Base-by-base conservation (phyloP, 2,113 vertebrate species). In the Artemisiospiza belli region DNA sequence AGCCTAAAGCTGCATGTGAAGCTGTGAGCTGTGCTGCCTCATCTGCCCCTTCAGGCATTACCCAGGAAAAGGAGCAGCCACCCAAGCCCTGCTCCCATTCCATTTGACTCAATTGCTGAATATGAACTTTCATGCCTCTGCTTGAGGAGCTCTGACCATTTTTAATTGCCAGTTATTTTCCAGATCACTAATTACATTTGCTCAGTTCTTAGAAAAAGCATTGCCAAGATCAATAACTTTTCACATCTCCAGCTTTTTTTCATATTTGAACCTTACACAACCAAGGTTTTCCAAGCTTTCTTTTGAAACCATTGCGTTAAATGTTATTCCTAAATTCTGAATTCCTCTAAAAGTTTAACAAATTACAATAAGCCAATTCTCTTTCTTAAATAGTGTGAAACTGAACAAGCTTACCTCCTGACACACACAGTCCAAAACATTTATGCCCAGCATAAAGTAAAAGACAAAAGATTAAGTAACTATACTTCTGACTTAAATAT, bases 141-240 rank as follows among this genome's bases (percentile, higher is more conserved):
- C 69, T 41, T 41, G 52, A 85, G 37, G 31, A 90, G 33, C 23
- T 66, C 72, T 54, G 57, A 78, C 41, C 15, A 64, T 76, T 89
- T 52, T 79, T 92, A 94, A 95, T 89, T 87, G 75, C 33, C 58
- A 76, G 33, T 25, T 84, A 41, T 93, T 94, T 90, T 77, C 35
- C 59, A 95, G 54, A 78, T 85, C 87, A 84, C 47, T 61, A 66
- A 92, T 92, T 64, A 80, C 5, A 25, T 90, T 88, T 44, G 22
- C 33, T 15, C 68, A 14, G 13, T 68, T 89, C 58, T 51, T 61
- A 19, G 43, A 47, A 80, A 94, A 86, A 64, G 20, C n/a, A 68
- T 10, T 74, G 37, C 22, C 64, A 92, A 74, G 72, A 74, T 75
- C 51, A 76, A 12, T 93, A 81, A 73, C 63, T 76, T 90, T 33